A percentile compares a stretch with the other conserved stretches of the same genome.
phyloP scores from a whole-genome alignment of 2,888 invertebrate species.

The Protophormia terraenovae region DNA sequence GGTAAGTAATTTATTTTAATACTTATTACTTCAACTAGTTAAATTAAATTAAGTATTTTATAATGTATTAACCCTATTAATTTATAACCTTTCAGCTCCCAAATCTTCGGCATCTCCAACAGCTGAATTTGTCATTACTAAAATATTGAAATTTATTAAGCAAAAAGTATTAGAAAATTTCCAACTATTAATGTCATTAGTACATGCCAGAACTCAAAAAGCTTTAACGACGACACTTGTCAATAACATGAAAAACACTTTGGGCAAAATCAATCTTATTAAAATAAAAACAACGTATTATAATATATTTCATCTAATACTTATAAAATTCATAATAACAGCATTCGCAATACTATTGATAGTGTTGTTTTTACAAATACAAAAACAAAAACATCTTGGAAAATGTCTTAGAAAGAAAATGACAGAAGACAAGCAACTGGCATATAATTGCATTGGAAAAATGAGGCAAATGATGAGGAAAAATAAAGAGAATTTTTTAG shows the following conservation, averaged over 20 bases:
- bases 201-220: not conserved
- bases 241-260: constrained; percentile 39
- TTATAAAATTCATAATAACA: constrained; percentile 55
- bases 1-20: constrained; percentile 74
- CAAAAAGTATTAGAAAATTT: not conserved
- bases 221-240: constrained; percentile 11
- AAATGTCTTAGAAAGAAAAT: not conserved
- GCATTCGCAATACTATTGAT: constrained; percentile 69
- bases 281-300: constrained; percentile 28
- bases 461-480: not conserved
- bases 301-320: constrained; percentile 10
- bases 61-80: no score
- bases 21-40: not conserved
- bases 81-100: constrained; percentile 37
- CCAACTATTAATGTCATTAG: not conserved
- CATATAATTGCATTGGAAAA: constrained; percentile 35
- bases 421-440: constrained; percentile 14
- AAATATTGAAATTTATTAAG: constrained; percentile 6
- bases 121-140: constrained; percentile 3
- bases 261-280: constrained; percentile 28
- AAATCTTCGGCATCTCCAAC: constrained; percentile 50
- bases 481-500: constrained; percentile 16
- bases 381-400: not conserved
- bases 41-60: not conserved
- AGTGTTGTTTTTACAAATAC: not conserved